Base-by-base conservation (phyloP, 2,888 invertebrate species). In the Exocentrus adspersus region DNA sequence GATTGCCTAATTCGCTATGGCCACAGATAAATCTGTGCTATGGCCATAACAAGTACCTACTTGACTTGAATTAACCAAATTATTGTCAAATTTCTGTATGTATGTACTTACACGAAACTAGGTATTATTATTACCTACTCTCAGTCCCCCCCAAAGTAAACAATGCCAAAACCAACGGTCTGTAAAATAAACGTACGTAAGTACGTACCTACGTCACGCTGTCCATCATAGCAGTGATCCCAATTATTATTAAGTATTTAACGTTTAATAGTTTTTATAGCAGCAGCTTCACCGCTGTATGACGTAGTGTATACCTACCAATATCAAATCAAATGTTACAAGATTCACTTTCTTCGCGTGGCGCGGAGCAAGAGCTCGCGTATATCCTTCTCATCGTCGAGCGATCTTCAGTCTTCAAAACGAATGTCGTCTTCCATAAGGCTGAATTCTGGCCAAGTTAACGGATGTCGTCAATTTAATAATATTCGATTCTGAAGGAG, bases 391-490 rank as follows among this genome's bases (percentile, higher is more conserved):
- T 37, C 37, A 12, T 37, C 37, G 4, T 37, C 12, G 12, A 6
- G 14, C 12, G 4, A 7, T 30, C 30, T 9, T n/a, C 24, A 24
- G 24, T 24, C 24, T 7, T 54, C 12, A 14, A 30, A 20, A 57
- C 30, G 42, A 54, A 58, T 64, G 56, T 42, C 30, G 54, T 50
- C 45, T 56, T 41, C 63, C 54, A 54, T 67, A 65, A 67, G 67
- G 67, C 64, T 62, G 65, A 69, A 69, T 62, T 67, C 65, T 65
- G 59, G 59, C 63, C 60, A 68, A 65, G 67, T n/a, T n/a, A n/a
- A n/a, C 73, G 73, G 73, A 72, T 72, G 71, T 69, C 64, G 67
- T 69, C 64, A 73, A 72, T 73, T 73, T 68, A 71, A 68, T 69
- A 67, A 67, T 62, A 66, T 68, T 69, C 53, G 68, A 71, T 69